Base-by-base conservation (phyloP, 2,888 invertebrate genomes). In the Cryptops parisi region DNA sequence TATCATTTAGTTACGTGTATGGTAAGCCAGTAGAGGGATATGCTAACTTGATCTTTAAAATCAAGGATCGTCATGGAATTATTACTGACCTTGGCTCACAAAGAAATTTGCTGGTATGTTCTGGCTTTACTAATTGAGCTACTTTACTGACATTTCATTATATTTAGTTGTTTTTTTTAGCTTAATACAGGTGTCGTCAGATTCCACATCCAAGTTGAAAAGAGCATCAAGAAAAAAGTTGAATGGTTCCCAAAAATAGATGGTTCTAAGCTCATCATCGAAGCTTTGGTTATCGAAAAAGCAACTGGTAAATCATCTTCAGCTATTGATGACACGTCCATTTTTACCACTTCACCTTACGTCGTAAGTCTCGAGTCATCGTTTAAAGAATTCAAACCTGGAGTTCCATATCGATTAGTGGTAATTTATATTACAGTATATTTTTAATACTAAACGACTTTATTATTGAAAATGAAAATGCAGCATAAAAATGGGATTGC, bases 321-420 rank as follows among this genome's bases (percentile, higher is more conserved):
- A 9, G 23, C 46, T 9, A 17, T 46, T 23, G 46, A 46, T 22
- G 9, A 23, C 17, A n/a, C 21, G 6, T 22, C 46, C 5, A 17
- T 46, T 9, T 46, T 46, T 46, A 46, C 46, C 5, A 46, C 12
- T n/a, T 46, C 46, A 22, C 46, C 46, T 9, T 46, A 46, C 24
- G 23, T 22, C 6, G 23, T 46, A 9, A 22, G 5, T 46, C 19
- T 46, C 23, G 6, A 21, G 23, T 22, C 9, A 9, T 46, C 46
- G 9, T 9, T 46, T 12, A 46, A 46, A 17, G 24, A 46, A 6
- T 46, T 46, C 23, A 46, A 46, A 46, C 46, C 46, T 12, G 46
- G 46, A 9, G 46, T 46, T 21, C 46, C 46, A 4, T 46, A 46
- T 23, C 46, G 23, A 46, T 9, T 46, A 5, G 22, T 22, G 46